Evolutionary conservation across 2,113 vertebrate genomes (phyloP).

Genomic region (Tupaia tana): DNA sequence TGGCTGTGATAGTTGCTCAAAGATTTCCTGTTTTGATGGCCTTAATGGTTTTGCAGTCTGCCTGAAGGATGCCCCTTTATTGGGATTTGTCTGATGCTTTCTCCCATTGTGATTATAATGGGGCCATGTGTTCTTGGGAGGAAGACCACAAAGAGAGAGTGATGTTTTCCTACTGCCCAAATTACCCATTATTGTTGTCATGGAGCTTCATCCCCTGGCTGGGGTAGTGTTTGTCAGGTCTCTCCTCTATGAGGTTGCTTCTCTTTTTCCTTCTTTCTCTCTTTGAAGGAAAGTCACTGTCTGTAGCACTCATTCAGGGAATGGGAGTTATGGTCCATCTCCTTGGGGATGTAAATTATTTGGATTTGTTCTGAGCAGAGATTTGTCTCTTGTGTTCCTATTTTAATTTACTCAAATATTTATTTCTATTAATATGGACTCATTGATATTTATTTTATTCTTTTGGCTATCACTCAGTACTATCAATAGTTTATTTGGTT

Average conservation of each 20-base stretch:
- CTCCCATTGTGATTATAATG: background rate
- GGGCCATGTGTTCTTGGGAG: background rate
- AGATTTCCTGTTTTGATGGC: background rate
- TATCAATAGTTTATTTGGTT: background rate
- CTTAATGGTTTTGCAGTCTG: background rate
- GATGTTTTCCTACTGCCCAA: background rate
- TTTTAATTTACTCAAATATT: background rate
- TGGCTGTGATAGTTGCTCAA: background rate
- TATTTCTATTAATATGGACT: background rate
- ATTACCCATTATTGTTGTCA: background rate
- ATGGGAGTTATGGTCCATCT: background rate
- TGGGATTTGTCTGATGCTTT: background rate
- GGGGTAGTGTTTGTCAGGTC: background rate
- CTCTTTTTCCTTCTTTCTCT: fast-evolving
- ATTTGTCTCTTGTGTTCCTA: background rate
- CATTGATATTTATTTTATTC: background rate
- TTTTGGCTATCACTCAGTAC: background rate
- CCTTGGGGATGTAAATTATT: background rate
- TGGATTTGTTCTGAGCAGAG: background rate
- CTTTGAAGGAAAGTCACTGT: background rate
- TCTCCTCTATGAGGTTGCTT: background rate
- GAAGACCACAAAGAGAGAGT: background rate
- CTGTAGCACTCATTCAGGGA: background rate
- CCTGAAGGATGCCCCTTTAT: background rate
- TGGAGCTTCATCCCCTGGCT: background rate